Evolutionary conservation across 2,888 invertebrate genomes (phyloP), one percentile per base, ranked within the genome.

Genomic region (Rhamnusium bicolor): DNA sequence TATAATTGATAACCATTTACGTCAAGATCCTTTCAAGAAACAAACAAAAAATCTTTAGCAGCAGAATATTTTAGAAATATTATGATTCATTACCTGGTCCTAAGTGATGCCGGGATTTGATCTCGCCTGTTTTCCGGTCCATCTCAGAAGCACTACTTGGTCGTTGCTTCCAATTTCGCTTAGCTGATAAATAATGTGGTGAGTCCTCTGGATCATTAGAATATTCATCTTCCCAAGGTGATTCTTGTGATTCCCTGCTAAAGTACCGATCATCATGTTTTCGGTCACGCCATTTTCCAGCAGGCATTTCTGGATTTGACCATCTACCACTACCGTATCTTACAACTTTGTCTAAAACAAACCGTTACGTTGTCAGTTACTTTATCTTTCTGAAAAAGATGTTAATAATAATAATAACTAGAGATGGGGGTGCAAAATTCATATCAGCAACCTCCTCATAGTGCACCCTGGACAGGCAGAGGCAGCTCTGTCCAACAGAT

Each of bases 211-310:
- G 83, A 69, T 87, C 87, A 71, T 88, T 86, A 5, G 84, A 80
- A 74, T 92, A 92, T 72, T 92, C 91, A 72, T 88, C 90, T 80
- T 92, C 93, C 90, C 93, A 92, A 12, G 92, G 89, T 54, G 89
- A 88, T 79, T 92, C 89, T 73, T 88, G 88, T 0, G 87, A 86
- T 29, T 87, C 87, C 29, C 88, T 81, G 60, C 84, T 83, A 72
- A 87, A 87, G 73, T 87, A 87, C 18, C 86, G 78, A 10, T 87
- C 86, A 69, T 90, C 90, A 62, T 90, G 89, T 73, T 87, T 87
- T 14, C 81, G 77, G 0, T 83, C 82, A n/a, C 84, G 79, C 78
- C 84, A 80, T 71, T 81, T 83, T 18, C 63, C 69, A 12, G 51
- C 69, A 8, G 67, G 67, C 56, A 67, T 21, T 1, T 80, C 80